Evolutionary conservation across 1,140 invertebrate species (phyloP), one percentile per base, ranked within the genome.

Genomic region (Hestina assimilis): DNA sequence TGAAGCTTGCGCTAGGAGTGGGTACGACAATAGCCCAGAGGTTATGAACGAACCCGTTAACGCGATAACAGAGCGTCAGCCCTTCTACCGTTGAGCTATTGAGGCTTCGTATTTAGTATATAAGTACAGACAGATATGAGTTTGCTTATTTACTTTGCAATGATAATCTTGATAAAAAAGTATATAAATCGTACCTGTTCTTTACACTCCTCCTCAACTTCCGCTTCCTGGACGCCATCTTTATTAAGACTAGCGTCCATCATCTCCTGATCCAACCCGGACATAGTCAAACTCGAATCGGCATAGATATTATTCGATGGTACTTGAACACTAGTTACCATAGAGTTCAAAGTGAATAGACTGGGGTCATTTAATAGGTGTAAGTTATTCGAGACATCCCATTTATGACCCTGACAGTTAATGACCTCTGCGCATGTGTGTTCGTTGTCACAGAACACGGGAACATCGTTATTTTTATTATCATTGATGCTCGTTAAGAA

Each of bases 331-430:
- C 72, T 81, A 0, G 77, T 87, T 33, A 82, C 85, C 80, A 90
- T 91, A 64, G 89, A 89, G 54, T 90, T 90, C 31, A 91, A 75
- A 15, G 91, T 85, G 47, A 89, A 83, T n/a, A 88, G 26, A 62
- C 77, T 85, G 0, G 90, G 90, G 43, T 91, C 90, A 40, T 89
- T 89, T 19, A 91, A 75, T 48, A 91, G 79, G 33, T 91, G 90
- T 20, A 90, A 70, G 55, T 91, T 91, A 41, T 92, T 91, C 0
- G 89, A 90, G 7, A 92, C 84, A 52, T 91, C 91, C 91, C 91
- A 92, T 8, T 90, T 89, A 72, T 91, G 90, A 0, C 91, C 91
- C 64, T 91, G 90, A 17, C 87, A 79, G 55, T 90, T 70, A 0
- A 90, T 62, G 5, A 90, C 79, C 21, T 90, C 85, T 0, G 80